Conservation (phyloP, 2,888 invertebrate species). For the Pheosia gnoma region DNA sequence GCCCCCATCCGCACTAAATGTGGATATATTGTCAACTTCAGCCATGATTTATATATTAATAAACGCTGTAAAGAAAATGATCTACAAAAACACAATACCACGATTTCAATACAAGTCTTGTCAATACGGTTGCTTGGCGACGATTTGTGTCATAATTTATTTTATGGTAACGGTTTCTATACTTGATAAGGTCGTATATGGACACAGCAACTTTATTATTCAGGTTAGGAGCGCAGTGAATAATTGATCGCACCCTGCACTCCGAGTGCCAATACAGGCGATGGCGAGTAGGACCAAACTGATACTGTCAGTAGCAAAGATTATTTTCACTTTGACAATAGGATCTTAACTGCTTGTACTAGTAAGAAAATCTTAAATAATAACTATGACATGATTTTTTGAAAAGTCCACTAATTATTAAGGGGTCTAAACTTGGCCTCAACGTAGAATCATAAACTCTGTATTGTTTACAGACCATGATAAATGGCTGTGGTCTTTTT, state of each 20-base stretch:
- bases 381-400: neutral
- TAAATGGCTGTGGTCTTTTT: no score
- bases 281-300: neutral
- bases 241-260: neutral
- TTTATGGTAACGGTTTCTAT: conserved; percentile 2
- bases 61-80: conserved; percentile 20
- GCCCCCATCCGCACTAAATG: conserved; percentile 74
- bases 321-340: no score
- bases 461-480: no score
- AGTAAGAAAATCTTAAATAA: neutral
- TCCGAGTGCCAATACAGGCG: neutral
- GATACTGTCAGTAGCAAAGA: neutral
- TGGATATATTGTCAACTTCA: conserved; percentile 71
- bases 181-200: conserved; percentile 2
- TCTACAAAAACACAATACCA: conserved; percentile 13
- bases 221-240: neutral
- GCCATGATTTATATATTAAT: conserved; percentile 51
- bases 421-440: no score
- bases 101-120: conserved; percentile 14
- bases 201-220: neutral
- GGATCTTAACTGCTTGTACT: neutral
- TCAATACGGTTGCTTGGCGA: conserved; percentile 58
- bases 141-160: conserved; percentile 17
- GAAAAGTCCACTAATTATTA: no score
- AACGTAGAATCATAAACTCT: no score